Conservation (phyloP, 2,113 vertebrate species). For the Ageneiosus marmoratus region DNA sequence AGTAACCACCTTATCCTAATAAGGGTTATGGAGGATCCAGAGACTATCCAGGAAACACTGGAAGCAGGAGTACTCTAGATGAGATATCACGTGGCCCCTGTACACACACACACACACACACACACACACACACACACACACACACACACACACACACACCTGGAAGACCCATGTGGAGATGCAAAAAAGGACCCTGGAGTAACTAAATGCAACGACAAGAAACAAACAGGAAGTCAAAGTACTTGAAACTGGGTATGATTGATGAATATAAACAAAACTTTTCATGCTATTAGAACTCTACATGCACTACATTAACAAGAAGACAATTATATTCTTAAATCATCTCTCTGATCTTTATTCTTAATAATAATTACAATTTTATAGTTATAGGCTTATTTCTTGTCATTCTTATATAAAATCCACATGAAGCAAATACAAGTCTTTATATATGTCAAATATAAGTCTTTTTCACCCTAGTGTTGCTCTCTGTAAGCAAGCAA, state of each 20-base stretch:
- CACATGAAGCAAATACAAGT: background rate
- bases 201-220: background rate
- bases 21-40: background rate
- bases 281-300: background rate
- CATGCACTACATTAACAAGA: background rate
- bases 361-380: background rate
- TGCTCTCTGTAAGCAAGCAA: background rate
- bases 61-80: background rate
- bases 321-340: background rate
- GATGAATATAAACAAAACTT: background rate
- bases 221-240: background rate
- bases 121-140: background rate
- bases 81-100: background rate
- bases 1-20: background rate
- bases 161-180: background rate
- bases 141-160: background rate
- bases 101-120: constrained; percentile 1
- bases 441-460: too few species aligned
- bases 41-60: background rate
- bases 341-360: background rate
- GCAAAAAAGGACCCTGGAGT: background rate
- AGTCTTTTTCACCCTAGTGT: background rate
- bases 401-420: background rate
- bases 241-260: background rate
- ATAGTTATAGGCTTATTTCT: background rate